Percentiles rank a stretch among this genome's conserved stretches.
Evolutionary conservation across 2,113 vertebrate species (phyloP).

Genomic region (Lamprotornis superbus): DNA sequence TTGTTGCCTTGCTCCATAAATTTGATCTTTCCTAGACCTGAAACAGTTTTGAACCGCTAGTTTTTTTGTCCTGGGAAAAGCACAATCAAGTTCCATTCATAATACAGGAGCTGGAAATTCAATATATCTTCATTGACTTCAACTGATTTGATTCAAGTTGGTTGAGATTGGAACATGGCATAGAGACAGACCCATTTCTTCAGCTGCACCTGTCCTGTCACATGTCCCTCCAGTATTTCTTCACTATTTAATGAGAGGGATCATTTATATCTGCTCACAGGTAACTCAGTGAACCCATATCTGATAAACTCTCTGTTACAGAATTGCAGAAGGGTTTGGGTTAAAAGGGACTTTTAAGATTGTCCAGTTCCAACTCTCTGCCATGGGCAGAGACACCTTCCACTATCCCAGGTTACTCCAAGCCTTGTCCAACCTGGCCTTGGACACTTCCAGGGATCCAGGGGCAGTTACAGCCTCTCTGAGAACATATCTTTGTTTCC

Average conservation of each 20-base stretch:
- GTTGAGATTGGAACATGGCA: neutral
- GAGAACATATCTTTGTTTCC: neutral
- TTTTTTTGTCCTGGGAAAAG: neutral
- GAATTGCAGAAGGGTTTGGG: neutral
- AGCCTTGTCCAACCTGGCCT: fast-evolving
- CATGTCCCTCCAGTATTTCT: neutral
- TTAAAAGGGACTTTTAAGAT: neutral
- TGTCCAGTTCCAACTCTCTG: neutral
- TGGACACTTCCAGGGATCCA: neutral
- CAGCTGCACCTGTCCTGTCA: neutral
- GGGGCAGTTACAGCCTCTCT: fast-evolving
- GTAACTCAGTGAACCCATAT: neutral
- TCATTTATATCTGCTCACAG: neutral
- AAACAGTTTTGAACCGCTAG: neutral
- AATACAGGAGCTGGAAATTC: neutral
- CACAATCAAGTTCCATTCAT: neutral
- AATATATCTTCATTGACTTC: neutral
- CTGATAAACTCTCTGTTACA: neutral
- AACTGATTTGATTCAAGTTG: neutral
- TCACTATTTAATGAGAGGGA: neutral
- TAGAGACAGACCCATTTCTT: neutral
- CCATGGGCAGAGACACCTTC: neutral
- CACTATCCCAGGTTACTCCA: fast-evolving
- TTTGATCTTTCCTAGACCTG: neutral
- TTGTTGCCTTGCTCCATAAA: neutral